Evolutionary conservation across 2,888 invertebrate species (phyloP), one percentile per base, ranked within the genome.

Genomic region (Phalangium opilio): DNA sequence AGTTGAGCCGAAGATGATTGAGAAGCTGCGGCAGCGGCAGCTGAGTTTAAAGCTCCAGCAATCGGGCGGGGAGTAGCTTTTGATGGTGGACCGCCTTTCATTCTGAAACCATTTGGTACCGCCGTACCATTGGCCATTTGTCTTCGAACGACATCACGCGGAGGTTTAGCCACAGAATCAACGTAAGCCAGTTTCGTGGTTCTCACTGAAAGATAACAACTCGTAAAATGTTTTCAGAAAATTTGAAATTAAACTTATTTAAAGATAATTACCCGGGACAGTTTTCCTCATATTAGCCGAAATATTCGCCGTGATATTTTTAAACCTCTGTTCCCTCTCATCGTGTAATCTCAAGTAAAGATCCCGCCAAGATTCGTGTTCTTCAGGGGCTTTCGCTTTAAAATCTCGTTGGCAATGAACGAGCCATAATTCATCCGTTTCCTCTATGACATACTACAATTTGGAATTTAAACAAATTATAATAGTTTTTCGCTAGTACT

Each of bases 131-230:
- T 59, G 54, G 58, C 63, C 59, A 79, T 83, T 71, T 91, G 91
- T 65, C 83, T 82, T 45, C 81, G 77, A 12, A 79, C 74, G 36
- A 91, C 70, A 62, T 77, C 81, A 19, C 89, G 72, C 0, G 93
- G 91, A 2, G 91, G 89, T 65, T 91, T 91, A 0, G 81, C 90
- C 32, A 80, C 71, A n/a, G 79, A 74, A 63, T 91, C 89, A 0
- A 91, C 81, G 62, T 83, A 91, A 0, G 91, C 90, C 64, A 93
- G 72, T 66, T 90, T 87, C 0, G 90, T 83, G 62, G 83, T 82
- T 51, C 86, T 75, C 7, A 84, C 81, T 33, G 51, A 15, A 58
- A n/a, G n/a, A n/a, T n/a, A n/a, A n/a, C n/a, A n/a, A n/a, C n/a
- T n/a, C n/a, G n/a, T n/a, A n/a, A n/a, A n/a, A n/a, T n/a, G n/a